phyloP scores from a whole-genome alignment of 2,888 invertebrate genomes.

The Glyphotaelius pellucidus region DNA sequence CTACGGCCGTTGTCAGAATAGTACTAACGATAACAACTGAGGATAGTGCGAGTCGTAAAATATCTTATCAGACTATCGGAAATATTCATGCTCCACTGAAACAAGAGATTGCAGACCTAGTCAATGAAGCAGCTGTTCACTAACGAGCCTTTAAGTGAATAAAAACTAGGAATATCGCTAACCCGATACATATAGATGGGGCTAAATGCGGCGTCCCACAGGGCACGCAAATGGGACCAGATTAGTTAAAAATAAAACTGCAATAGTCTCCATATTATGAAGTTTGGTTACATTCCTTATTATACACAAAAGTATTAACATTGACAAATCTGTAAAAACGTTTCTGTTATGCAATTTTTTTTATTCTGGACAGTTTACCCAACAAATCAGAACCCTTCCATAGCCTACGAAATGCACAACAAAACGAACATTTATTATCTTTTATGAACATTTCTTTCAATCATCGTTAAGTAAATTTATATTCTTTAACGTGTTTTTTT shows the following conservation, averaged over 20 bases:
- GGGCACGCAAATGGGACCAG: not conserved
- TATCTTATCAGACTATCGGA: not conserved
- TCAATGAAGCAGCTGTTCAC: not conserved
- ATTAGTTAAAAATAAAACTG: not conserved
- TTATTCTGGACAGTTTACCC: too few relatives aligned
- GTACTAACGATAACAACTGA: not conserved
- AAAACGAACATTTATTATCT: too few relatives aligned
- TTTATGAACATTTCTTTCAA: too few relatives aligned
- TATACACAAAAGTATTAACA: too few relatives aligned
- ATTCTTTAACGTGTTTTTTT: too few relatives aligned
- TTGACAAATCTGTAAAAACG: too few relatives aligned
- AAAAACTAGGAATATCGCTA: not conserved
- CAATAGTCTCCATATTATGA: not conserved
- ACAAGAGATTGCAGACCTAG: not conserved
- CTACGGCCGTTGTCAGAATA: not conserved
- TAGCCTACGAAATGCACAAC: too few relatives aligned
- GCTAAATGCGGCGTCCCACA: not conserved
- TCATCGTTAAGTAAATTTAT: too few relatives aligned
- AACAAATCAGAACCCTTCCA: too few relatives aligned
- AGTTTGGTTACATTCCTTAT: too few relatives aligned
- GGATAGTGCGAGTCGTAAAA: not conserved
- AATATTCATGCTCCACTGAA: not conserved
- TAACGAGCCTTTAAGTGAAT: not conserved
- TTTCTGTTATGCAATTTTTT: too few relatives aligned
- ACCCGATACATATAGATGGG: not conserved